Percentiles rank a stretch among this genome's conserved stretches.
Conservation (phyloP, 2,888 invertebrate genomes). For the Andrena dorsata region DNA sequence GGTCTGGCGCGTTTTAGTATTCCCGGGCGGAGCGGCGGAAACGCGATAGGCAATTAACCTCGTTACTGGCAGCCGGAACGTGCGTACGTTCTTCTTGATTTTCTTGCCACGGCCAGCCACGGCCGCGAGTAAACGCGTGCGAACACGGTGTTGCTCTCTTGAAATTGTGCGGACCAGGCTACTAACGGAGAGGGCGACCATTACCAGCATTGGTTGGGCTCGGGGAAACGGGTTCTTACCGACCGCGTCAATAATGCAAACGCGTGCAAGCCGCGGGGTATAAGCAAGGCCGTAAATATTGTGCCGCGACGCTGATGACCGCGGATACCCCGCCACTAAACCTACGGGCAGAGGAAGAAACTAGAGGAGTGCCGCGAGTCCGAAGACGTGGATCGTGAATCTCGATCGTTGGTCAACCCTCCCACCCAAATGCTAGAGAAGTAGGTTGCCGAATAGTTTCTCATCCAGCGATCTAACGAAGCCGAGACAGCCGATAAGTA, state of each 20-base stretch:
- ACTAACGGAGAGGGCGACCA: slow-evolving; percentile 37
- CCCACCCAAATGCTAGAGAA: neutral
- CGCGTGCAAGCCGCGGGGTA: slow-evolving; percentile 56
- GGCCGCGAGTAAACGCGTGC: slow-evolving; percentile 60
- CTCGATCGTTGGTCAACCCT: neutral
- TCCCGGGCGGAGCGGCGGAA: slow-evolving; percentile 42
- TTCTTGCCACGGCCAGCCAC: slow-evolving; percentile 36
- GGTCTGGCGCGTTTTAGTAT: slow-evolving; percentile 43
- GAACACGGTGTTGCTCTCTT: slow-evolving; percentile 48
- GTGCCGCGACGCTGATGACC: slow-evolving; percentile 54
- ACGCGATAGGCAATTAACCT: slow-evolving; percentile 62
- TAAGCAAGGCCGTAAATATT: slow-evolving; percentile 65
- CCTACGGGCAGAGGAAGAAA: neutral
- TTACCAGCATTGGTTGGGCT: slow-evolving; percentile 53
- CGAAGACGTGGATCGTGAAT: neutral
- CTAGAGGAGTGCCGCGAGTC: neutral
- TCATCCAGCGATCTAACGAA: too few species aligned
- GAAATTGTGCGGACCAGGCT: slow-evolving; percentile 64
- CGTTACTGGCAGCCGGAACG: slow-evolving; percentile 48
- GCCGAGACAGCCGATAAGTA: too few species aligned
- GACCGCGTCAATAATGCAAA: slow-evolving; percentile 70
- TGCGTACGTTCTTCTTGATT: slow-evolving; percentile 54
- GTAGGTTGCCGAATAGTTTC: too few species aligned
- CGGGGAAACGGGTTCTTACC: slow-evolving; percentile 57
- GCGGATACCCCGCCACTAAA: slow-evolving; percentile 48